Base-by-base conservation (phyloP, 2,888 invertebrate species). In the Caenorhabditis sinica region DNA sequence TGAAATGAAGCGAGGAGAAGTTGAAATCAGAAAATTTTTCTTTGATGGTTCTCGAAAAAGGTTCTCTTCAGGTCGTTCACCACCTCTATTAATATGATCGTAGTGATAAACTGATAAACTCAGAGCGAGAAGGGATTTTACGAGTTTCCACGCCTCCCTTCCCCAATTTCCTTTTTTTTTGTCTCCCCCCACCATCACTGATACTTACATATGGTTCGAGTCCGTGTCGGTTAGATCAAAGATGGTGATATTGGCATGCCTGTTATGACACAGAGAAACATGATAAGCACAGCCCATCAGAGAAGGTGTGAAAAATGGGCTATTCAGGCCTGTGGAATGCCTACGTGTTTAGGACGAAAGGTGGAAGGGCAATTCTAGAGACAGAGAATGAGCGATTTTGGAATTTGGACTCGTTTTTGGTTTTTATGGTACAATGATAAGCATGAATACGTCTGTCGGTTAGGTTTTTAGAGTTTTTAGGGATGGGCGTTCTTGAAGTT, bases 131-230 rank as follows among this genome's bases (percentile, higher is more conserved):
- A 72, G 72, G 80, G 80, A 80, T 80, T 80, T 80, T 80, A 80
- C 72, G 80, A 80, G 80, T 80, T 80, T 72, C 80, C 80, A 80
- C 80, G 72, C 80, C 72, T 72, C 80, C 65, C 51, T 51, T 20
- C 51, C 45, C 8, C n/a, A 25, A 49, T 49, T 49, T 49, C 20
- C 3, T 49, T 49, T 49, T 49, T 49, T 36, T 17, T 20, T 20
- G 20, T 49, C 49, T 17, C 25, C 33, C 13, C 30, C n/a, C 36
- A 45, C 33, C 36, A 15, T 63, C 30, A 61, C 61, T 13, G 23
- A 30, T 73, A 49, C 69, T 58, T 45, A 68, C 77, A 60, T 58
- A 68, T 60, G 75, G 66, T 40, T 45, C 61, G 69, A 77, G 74
- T 53, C 74, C 69, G 36, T 56, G 61, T 72, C 80, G 80, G 80